A percentile compares a stretch with the other conserved stretches of the same genome.
These are phyloP conservation scores for Eonycteris spelaea DNA, from an alignment of 2,113 vertebrate genomes.

Conservation along the genomic window DNA sequence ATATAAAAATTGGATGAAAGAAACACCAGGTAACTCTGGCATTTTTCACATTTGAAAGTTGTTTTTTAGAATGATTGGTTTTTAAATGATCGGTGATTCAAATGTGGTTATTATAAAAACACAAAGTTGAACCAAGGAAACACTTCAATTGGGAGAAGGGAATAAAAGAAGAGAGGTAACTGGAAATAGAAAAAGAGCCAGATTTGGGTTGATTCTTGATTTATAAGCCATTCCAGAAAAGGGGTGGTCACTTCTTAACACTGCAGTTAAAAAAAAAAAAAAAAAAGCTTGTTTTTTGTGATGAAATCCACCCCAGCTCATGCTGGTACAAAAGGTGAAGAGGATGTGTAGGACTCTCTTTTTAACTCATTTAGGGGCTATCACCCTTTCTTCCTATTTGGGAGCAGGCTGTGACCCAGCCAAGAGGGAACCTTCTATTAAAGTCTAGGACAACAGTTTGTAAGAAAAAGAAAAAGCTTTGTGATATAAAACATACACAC, in stretches of 20 bases:
- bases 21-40: not conserved
- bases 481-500: not conserved
- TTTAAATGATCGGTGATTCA: not conserved
- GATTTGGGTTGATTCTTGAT: not conserved
- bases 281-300: not conserved
- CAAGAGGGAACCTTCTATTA: not conserved
- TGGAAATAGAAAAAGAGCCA: not conserved
- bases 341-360: not conserved
- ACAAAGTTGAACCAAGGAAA: not conserved
- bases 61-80: not conserved
- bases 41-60: not conserved
- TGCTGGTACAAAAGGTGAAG: fast-evolving
- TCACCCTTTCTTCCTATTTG: not conserved
- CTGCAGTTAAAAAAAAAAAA: not conserved
- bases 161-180: not conserved
- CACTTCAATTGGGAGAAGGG: not conserved
- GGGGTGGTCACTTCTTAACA: not conserved
- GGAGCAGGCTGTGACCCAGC: not conserved
- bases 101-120: not conserved
- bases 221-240: not conserved
- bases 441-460: not conserved
- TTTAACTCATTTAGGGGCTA: not conserved
- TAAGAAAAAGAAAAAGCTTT: not conserved
- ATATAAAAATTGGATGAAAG: not conserved
- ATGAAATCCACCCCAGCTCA: not conserved